Base-by-base conservation (phyloP, 2,888 invertebrate genomes). In the Tipula helvola region DNA sequence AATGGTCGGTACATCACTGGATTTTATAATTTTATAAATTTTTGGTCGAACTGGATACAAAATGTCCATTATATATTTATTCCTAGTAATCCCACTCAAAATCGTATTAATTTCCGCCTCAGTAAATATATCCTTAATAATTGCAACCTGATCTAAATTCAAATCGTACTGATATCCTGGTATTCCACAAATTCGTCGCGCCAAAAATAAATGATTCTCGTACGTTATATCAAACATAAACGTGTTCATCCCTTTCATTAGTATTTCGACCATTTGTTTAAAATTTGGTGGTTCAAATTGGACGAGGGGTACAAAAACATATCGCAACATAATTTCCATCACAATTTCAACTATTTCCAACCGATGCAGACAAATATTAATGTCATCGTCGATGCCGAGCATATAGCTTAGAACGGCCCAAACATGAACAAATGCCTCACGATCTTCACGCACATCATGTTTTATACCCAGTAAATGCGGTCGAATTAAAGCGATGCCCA, bases 381-480 rank as follows among this genome's bases (percentile, higher is more conserved):
- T 88, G 71, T 87, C 83, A 47, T 97, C 96, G 88, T 96, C 93
- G 87, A 97, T 93, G 0, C 97, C 97, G 87, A 97, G 92, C 90
- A 96, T 92, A 89, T 94, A 92, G 0, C 96, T 96, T 42, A 97
- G 92, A 0, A 95, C 95, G 88, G 94, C 93, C 97, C 97, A 97
- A 88, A 96, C 93, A 90, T 97, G 96, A 36, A 96, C 92, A 88
- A 96, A 95, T 1, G 94, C 95, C 57, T 95, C 94, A 89, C 95
- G 92, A 88, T 96, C 95, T 84, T 93, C 93, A 0, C 92, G 90
- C n/a, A 92, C 92, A 5, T 93, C 91, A 87, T 93, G 91, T 2
- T 91, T 90, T 18, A 96, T 92, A 0, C 96, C 96, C 83, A 96
- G 92, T 87, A 92, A 89, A 86, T 94, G 92, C 0, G 94, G 93